Percentiles rank a stretch among this genome's conserved stretches.
phyloP scores from a whole-genome alignment of 2,888 invertebrate genomes.

The Pediacus dermestoides region DNA sequence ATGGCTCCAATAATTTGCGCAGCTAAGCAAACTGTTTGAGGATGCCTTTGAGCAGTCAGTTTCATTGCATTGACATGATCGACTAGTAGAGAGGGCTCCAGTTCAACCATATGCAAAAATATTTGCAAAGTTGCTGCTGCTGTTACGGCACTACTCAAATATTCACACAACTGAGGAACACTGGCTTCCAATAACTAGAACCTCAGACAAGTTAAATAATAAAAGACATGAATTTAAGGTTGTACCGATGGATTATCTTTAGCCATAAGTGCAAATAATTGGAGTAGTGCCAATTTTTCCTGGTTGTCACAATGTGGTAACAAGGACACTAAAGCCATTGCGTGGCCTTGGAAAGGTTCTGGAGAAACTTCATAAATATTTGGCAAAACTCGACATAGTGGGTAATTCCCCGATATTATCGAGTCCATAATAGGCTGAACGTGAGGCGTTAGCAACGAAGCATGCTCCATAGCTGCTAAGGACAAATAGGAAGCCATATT shows the following conservation, averaged over 20 bases:
- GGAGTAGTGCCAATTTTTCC: slow-evolving; percentile 80
- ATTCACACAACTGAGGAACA: slow-evolving; percentile 77
- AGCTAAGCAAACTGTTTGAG: slow-evolving; percentile 62
- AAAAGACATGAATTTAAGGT: not conserved
- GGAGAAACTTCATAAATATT: slow-evolving; percentile 87
- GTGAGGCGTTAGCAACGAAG: slow-evolving; percentile 78
- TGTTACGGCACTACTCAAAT: slow-evolving; percentile 61
- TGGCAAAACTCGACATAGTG: slow-evolving; percentile 81
- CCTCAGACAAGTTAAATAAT: slow-evolving; percentile 6
- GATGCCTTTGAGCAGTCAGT: slow-evolving; percentile 63
- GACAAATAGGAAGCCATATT: slow-evolving; percentile 91
- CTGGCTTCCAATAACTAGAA: slow-evolving; percentile 72
- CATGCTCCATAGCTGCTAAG: slow-evolving; percentile 87
- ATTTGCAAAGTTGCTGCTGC: slow-evolving; percentile 67
- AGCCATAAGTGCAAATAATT: slow-evolving; percentile 78
- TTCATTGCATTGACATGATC: slow-evolving; percentile 69
- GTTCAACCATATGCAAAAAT: slow-evolving; percentile 70
- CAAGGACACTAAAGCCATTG: slow-evolving; percentile 75
- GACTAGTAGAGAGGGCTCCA: slow-evolving; percentile 65
- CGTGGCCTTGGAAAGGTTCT: slow-evolving; percentile 80
- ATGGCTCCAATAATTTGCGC: slow-evolving; percentile 69
- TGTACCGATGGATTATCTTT: slow-evolving; percentile 72
- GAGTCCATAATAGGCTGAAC: slow-evolving; percentile 88
- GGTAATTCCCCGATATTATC: slow-evolving; percentile 87
- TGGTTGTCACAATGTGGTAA: slow-evolving; percentile 80